phyloP scores from a whole-genome alignment of 1,140 invertebrate genomes.

The Drosophila truncata region DNA sequence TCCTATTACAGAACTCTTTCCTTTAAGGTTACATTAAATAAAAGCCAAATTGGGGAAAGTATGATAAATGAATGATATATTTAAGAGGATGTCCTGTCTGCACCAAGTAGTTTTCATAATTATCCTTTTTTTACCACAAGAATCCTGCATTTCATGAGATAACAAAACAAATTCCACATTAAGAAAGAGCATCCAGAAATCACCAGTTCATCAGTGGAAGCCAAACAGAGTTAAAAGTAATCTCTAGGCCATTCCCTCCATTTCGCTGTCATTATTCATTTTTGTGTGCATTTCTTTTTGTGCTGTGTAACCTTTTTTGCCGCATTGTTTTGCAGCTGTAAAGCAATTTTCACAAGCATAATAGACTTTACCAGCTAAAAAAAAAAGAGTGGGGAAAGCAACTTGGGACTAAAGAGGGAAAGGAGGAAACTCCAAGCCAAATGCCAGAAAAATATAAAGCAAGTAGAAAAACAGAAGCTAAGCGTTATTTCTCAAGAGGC shows the following conservation, averaged over 20 bases:
- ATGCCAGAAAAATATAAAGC: conserved; percentile 65
- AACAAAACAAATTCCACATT: not conserved
- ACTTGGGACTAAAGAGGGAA: conserved; percentile 21
- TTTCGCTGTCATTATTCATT: conserved; percentile 77
- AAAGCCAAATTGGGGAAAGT: not conserved
- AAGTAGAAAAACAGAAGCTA: conserved; percentile 56
- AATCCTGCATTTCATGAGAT: not conserved
- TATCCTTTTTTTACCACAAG: not conserved
- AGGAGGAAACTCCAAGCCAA: conserved; percentile 48
- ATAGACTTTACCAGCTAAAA: conserved; percentile 74
- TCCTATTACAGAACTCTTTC: not conserved
- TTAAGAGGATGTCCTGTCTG: no score
- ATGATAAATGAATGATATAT: not conserved
- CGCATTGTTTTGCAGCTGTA: conserved; percentile 79
- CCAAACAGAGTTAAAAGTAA: conserved; percentile 36
- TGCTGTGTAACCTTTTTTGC: conserved; percentile 77
- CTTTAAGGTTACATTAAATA: not conserved
- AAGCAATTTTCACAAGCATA: conserved; percentile 81
- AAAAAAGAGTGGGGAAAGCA: conserved; percentile 23
- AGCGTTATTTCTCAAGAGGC: conserved; percentile 76
- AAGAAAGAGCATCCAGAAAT: not conserved
- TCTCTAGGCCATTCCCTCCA: conserved; percentile 46
- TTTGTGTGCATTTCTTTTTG: conserved; percentile 74
- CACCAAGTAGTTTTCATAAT: not conserved
- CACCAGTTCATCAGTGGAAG: not conserved